These are phyloP conservation scores for Dexiosoma caninum DNA, from an alignment of 2,888 invertebrate species.

Conservation along the genomic window DNA sequence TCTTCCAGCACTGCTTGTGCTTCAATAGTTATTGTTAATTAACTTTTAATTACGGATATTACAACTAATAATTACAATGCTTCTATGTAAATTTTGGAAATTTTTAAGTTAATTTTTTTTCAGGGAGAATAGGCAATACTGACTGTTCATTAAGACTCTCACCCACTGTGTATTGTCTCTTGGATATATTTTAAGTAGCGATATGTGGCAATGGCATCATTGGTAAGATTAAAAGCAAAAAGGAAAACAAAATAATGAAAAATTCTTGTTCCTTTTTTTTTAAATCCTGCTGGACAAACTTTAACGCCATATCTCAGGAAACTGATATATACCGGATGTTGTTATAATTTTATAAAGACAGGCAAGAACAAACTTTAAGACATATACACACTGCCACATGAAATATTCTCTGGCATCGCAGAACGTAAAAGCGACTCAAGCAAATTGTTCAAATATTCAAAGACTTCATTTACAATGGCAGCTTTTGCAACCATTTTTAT, in stretches of 20 bases:
- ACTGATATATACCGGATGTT: conserved; percentile 52
- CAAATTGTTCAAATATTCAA: conserved; percentile 35
- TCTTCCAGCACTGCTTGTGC: too few relatives aligned
- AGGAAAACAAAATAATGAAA: not conserved
- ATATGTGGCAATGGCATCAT: not conserved
- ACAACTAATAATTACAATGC: too few relatives aligned
- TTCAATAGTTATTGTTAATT: too few relatives aligned
- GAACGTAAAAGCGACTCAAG: not conserved
- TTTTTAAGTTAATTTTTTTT: too few relatives aligned
- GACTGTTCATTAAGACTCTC: too few relatives aligned
- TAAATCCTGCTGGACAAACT: conserved; percentile 40
- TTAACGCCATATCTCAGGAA: conserved; percentile 53
- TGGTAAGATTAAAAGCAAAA: conserved; percentile 7
- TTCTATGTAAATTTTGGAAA: too few relatives aligned
- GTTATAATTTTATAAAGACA: conserved; percentile 40
- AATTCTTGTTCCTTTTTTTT: conserved; percentile 1
- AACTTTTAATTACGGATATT: too few relatives aligned
- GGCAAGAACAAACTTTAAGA: conserved; percentile 5
- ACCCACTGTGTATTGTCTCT: not conserved
- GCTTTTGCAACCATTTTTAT: conserved; percentile 6
- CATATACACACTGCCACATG: not conserved
- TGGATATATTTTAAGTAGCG: conserved; percentile 2
- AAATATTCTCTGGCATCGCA: not conserved
- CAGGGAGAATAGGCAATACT: too few relatives aligned
- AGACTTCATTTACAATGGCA: conserved; percentile 10